Conservation (phyloP, 2,113 vertebrate species). For the Amblyornis subalaris region DNA sequence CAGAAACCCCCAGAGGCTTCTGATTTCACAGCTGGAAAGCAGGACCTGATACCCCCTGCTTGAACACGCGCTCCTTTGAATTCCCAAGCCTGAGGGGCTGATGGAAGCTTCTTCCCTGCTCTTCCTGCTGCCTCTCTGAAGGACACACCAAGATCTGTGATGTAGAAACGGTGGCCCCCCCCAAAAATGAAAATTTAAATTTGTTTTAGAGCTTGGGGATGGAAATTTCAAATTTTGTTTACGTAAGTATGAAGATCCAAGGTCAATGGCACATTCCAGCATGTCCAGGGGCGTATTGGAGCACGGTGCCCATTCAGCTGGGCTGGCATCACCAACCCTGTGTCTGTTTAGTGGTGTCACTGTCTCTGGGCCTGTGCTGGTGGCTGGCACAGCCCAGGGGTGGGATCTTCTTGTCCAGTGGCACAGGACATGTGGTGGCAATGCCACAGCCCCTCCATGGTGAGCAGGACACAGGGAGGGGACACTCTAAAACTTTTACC, state of each 20-base stretch:
- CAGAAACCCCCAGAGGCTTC: not conserved
- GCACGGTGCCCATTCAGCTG: accelerated
- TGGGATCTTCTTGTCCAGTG: not conserved
- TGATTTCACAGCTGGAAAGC: not conserved
- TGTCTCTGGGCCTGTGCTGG: not conserved
- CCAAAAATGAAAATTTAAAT: not conserved
- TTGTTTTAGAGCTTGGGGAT: not conserved
- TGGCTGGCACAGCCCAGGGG: not conserved
- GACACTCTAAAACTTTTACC: not conserved
- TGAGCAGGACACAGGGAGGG: not conserved
- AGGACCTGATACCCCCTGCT: not conserved
- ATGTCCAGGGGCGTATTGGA: accelerated
- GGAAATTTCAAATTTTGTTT: not conserved
- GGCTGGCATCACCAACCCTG: not conserved
- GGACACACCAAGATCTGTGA: accelerated
- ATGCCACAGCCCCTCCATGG: not conserved
- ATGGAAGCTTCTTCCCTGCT: accelerated
- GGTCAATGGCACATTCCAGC: accelerated
- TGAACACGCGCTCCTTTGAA: accelerated
- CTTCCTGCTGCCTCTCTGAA: not conserved
- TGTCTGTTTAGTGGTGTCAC: not conserved
- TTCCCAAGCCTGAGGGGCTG: not conserved
- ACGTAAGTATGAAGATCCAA: not conserved
- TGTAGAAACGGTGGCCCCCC: accelerated
- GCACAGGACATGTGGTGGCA: not conserved